Evolutionary conservation across 1,140 invertebrate species (phyloP).

Genomic region (Rhizoglyphus robini): DNA sequence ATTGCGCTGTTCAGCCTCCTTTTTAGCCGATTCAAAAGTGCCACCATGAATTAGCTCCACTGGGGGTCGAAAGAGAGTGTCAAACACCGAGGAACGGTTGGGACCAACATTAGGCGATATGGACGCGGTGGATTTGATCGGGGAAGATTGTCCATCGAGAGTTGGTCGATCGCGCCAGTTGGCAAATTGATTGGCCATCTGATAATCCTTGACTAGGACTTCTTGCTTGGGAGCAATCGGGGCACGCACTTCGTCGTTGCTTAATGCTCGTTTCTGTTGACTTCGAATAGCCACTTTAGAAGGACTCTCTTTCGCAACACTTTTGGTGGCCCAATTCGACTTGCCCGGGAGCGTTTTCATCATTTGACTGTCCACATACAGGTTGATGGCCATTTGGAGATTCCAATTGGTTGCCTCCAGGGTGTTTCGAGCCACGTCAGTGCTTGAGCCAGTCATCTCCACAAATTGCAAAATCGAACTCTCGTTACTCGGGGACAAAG

Average conservation of each 20-base stretch:
- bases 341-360: neutral
- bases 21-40: neutral
- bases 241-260: neutral
- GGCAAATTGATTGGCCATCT: neutral
- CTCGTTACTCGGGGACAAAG: neutral
- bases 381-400: neutral
- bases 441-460: neutral
- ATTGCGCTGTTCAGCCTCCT: neutral
- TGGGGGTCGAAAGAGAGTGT: slow-evolving; percentile 12
- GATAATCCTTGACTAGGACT: neutral
- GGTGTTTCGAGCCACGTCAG: neutral
- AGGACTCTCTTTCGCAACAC: neutral
- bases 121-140: neutral
- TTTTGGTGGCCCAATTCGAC: neutral
- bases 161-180: neutral
- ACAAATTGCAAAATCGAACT: neutral
- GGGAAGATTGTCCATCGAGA: neutral
- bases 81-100: neutral
- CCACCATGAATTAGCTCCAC: slow-evolving; percentile 6
- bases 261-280: no score
- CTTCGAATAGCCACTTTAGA: no score
- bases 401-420: neutral
- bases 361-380: neutral
- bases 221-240: neutral
- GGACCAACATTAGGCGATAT: neutral